phyloP scores from a whole-genome alignment of 2,888 invertebrate species.

The Sclerodermus sp. region DNA sequence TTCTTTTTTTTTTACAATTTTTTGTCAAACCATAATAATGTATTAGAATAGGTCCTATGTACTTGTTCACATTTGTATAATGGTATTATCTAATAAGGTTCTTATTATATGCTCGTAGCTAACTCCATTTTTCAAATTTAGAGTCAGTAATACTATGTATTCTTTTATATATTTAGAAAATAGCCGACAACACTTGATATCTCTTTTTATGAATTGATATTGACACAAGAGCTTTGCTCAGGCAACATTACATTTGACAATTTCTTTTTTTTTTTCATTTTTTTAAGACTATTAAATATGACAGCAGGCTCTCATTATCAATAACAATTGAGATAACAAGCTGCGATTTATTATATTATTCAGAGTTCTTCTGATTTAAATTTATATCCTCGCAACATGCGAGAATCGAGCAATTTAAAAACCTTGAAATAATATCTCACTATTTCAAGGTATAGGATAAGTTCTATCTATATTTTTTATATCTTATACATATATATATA shows the following conservation, averaged over 20 bases:
- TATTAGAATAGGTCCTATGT: slow-evolving; percentile 51
- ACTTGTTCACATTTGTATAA: slow-evolving; percentile 49
- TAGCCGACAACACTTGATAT: slow-evolving; percentile 43
- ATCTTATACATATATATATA: slow-evolving; percentile 27
- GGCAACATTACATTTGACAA: slow-evolving; percentile 22
- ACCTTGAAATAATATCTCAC: slow-evolving; percentile 43
- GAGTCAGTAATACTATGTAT: slow-evolving; percentile 47
- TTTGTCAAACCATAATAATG: slow-evolving; percentile 45
- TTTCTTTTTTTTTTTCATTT: slow-evolving; percentile 10
- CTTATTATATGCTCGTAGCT: slow-evolving; percentile 45
- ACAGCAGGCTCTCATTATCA: slow-evolving; percentile 18
- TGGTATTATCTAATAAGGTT: slow-evolving; percentile 50
- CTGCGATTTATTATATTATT: slow-evolving; percentile 39
- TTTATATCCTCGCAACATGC: slow-evolving; percentile 38
- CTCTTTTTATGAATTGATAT: slow-evolving; percentile 25
- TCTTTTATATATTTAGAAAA: slow-evolving; percentile 46
- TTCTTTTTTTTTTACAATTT: slow-evolving; percentile 28
- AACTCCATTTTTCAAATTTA: slow-evolving; percentile 41
- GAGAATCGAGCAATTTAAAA: slow-evolving; percentile 44
- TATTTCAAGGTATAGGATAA: slow-evolving; percentile 42
- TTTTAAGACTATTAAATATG: slow-evolving; percentile 25
- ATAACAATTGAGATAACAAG: slow-evolving; percentile 26
- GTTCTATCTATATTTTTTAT: slow-evolving; percentile 41
- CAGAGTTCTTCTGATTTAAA: slow-evolving; percentile 36
- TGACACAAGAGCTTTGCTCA: slow-evolving; percentile 20